Conservation (phyloP, 1,140 invertebrate genomes). For the Ostrea edulis region DNA sequence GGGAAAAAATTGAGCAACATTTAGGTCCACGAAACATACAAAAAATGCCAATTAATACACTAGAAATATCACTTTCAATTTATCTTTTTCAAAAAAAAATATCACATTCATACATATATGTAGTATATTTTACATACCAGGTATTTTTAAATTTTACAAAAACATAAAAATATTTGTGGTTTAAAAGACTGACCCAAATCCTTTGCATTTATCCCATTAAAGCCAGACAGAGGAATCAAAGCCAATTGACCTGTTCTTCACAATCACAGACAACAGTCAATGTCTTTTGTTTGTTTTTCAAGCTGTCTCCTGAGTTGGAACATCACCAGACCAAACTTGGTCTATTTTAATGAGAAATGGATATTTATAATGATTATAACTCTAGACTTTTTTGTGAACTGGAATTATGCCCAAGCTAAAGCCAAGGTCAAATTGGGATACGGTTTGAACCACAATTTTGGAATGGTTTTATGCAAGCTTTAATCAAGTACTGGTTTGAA, state of each 20-base stretch:
- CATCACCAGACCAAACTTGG: conserved; percentile 34
- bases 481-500: conserved; percentile 20
- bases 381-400: conserved; percentile 21
- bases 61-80: not conserved
- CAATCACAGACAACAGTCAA: conserved; percentile 24
- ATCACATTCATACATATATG: no score
- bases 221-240: conserved; percentile 21
- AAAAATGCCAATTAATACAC: not conserved
- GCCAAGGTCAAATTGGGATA: not conserved
- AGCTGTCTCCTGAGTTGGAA: conserved; percentile 7
- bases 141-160: not conserved
- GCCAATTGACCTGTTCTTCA: not conserved
- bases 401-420: conserved; percentile 10
- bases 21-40: not conserved
- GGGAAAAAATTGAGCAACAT: not conserved
- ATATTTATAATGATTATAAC: conserved; percentile 22
- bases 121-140: not conserved
- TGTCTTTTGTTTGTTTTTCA: conserved; percentile 39
- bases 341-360: conserved; percentile 18
- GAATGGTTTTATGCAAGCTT: conserved; percentile 4
- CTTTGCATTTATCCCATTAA: not conserved
- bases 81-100: not conserved
- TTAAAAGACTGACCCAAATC: conserved; percentile 18
- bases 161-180: conserved; percentile 22
- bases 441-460: not conserved